Base-by-base conservation (phyloP, 2,113 vertebrate genomes). In the Cygnus atratus region DNA sequence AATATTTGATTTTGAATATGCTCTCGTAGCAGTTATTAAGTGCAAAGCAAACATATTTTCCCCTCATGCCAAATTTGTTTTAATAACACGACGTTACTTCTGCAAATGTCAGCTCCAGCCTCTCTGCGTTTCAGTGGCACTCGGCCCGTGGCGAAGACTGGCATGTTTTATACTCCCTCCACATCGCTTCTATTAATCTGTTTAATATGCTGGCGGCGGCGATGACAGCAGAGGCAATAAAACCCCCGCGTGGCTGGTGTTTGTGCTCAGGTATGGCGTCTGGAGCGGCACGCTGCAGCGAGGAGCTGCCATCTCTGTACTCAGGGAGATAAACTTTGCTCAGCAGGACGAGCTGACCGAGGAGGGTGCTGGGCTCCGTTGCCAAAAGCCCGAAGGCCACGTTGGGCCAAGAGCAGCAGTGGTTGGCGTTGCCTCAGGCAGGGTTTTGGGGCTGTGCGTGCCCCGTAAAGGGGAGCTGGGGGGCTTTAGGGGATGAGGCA, bases 171-270 rank as follows among this genome's bases (percentile, higher is more conserved):
- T 89, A 92, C 96, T 98, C 98, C 98, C 98, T 90, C 97, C 97
- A 87, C 98, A 98, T 98, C 98, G 95, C 97, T 98, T 95, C 97
- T 98, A 98, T 98, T 98, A 98, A 98, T 99, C 98, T 98, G 97
- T 98, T 99, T 98, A 98, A 98, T 98, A 98, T 98, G 98, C 98
- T 95, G 97, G 98, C 96, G 97, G 97, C 74, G 97, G 94, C 97
- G 97, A 82, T 97, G 98, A 97, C 97, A 97, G 97, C 28, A 91
- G 59, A 97, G 96, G 98, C 98, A 97, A 97, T 98, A 97, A 98
- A 98, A 98, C 96, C 97, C 96, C 98, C 97, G 94, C 84, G 96
- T 98, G 98, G 85, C 86, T 71, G 88, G 50, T 79, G 92, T 78
- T 74, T 43, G 54, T 65, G 4, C 58, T 77, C 4, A 3, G 73